A percentile compares a stretch with the other conserved stretches of the same genome.
These are phyloP conservation scores for Meloidogyne chitwoodi DNA, from an alignment of 1,140 invertebrate species.

Conservation along the genomic window DNA sequence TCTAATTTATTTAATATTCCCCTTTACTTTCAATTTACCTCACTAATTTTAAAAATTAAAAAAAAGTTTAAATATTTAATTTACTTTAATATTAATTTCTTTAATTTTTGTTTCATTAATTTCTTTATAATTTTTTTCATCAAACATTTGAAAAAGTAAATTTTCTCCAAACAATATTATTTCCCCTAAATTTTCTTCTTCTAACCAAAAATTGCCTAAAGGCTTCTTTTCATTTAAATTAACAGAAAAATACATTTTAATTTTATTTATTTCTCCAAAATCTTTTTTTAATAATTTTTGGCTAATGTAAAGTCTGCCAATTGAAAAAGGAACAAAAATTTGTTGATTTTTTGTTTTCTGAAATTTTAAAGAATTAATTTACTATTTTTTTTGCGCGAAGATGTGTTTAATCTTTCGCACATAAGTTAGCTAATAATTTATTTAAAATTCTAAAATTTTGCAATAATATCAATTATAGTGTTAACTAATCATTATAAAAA, in stretches of 20 bases:
- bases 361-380: neutral
- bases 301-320: neutral
- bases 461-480: too few species aligned
- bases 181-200: neutral
- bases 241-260: neutral
- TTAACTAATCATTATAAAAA: too few species aligned
- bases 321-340: neutral
- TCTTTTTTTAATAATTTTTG: neutral
- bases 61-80: too few species aligned
- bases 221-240: neutral
- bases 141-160: neutral
- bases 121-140: neutral
- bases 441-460: too few species aligned
- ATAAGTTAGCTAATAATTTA: too few species aligned
- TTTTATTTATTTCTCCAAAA: too few species aligned
- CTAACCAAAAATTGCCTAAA: neutral
- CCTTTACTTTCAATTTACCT: too few species aligned
- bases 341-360: neutral
- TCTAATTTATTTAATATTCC: too few species aligned
- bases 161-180: neutral
- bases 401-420: too few species aligned
- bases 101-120: slow-evolving; percentile 1
- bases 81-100: neutral
- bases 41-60: too few species aligned
- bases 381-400: too few species aligned